These are phyloP conservation scores for Anorthoa munda DNA, from an alignment of 2,888 invertebrate genomes.

Conservation along the genomic window DNA sequence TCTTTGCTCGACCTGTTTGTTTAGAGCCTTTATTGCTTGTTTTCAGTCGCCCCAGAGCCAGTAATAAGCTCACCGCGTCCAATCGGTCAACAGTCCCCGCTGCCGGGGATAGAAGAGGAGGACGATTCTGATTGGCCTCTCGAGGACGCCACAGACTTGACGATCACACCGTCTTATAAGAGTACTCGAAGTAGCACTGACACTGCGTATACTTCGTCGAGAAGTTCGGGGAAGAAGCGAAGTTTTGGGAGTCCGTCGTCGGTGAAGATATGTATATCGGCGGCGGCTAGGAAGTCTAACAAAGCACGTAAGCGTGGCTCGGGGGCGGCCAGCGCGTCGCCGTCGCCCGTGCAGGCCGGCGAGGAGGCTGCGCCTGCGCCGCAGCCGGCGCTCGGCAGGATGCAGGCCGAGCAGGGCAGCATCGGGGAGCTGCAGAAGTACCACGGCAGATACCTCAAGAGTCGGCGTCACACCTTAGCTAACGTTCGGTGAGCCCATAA, in stretches of 20 bases:
- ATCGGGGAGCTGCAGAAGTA: slow-evolving; percentile 97
- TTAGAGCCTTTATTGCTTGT: slow-evolving; percentile 79
- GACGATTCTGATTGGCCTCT: slow-evolving; percentile 93
- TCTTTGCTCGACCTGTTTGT: slow-evolving; percentile 67
- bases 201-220: slow-evolving; percentile 88
- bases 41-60: slow-evolving; percentile 90
- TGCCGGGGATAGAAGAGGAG: slow-evolving; percentile 96
- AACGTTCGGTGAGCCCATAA: slow-evolving; percentile 96
- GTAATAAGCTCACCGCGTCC: slow-evolving; percentile 90
- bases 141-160: slow-evolving; percentile 89
- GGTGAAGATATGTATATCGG: slow-evolving; percentile 90
- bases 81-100: slow-evolving; percentile 93
- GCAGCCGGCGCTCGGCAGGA: slow-evolving; percentile 91
- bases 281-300: slow-evolving; percentile 89
- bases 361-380: slow-evolving; percentile 81
- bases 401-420: slow-evolving; percentile 98
- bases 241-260: slow-evolving; percentile 91
- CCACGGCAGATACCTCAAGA: slow-evolving; percentile 96
- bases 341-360: slow-evolving; percentile 77
- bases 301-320: slow-evolving; percentile 90
- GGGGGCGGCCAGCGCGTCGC: slow-evolving; percentile 78
- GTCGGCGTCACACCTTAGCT: slow-evolving; percentile 96
- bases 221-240: slow-evolving; percentile 89
- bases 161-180: slow-evolving; percentile 88
- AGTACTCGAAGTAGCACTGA: slow-evolving; percentile 89